Conservation (phyloP, 1,140 invertebrate species). For the Acromyrmex echinatior region DNA sequence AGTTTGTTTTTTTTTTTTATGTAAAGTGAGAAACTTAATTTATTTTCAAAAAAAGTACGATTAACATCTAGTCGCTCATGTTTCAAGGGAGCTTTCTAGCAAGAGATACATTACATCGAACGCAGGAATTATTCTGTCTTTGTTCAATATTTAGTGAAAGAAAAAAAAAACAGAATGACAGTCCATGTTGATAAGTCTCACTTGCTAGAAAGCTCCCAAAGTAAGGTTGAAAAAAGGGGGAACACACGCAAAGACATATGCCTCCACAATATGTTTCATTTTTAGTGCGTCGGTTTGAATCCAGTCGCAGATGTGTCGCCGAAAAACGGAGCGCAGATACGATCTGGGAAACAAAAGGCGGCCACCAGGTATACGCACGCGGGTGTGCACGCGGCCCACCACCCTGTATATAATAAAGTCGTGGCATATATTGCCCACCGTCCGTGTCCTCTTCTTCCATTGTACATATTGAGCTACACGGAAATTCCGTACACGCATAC, state of each 20-base stretch:
- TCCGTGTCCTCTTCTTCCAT: constrained; percentile 67
- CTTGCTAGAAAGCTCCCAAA: too few relatives aligned
- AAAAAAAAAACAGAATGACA: background rate
- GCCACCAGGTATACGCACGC: constrained; percentile 76
- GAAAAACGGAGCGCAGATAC: constrained; percentile 75
- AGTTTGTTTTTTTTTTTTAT: background rate
- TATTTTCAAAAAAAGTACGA: background rate
- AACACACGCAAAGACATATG: constrained; percentile 70
- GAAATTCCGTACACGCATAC: constrained; percentile 62
- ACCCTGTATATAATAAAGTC: constrained; percentile 80
- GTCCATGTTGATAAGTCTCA: too few relatives aligned
- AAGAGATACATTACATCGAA: too few relatives aligned
- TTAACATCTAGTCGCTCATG: background rate
- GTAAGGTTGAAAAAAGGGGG: background rate
- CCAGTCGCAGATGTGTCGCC: constrained; percentile 80
- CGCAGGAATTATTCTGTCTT: too few relatives aligned
- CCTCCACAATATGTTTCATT: constrained; percentile 79
- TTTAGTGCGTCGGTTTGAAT: constrained; percentile 72
- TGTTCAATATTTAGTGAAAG: background rate
- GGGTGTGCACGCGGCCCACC: constrained; percentile 46
- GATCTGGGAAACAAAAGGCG: constrained; percentile 82
- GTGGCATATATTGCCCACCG: constrained; percentile 75
- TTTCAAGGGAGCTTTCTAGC: background rate
- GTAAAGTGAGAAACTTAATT: background rate
- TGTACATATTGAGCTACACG: constrained; percentile 64